Evolutionary conservation across 2,888 invertebrate genomes (phyloP), one percentile per base, ranked within the genome.

Genomic region (Spodoptera littoralis): DNA sequence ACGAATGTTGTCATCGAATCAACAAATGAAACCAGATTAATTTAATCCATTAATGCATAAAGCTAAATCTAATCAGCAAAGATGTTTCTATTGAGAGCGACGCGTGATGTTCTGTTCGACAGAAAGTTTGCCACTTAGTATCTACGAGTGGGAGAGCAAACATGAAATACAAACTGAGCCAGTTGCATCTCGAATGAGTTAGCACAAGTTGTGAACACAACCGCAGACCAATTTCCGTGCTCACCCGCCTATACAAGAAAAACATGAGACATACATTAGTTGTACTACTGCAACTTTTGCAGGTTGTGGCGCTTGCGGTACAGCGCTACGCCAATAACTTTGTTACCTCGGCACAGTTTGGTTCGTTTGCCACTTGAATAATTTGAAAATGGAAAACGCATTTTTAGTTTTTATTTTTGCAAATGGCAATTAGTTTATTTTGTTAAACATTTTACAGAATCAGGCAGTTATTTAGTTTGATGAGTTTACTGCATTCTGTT

Each of bases 211-310:
- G 36, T 11, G 3, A 73, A 73, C 51, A 13, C 27, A 9, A 12
- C 42, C 45, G 36, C 49, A 11, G 45, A 50, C 36, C 49, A 66
- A 66, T 55, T 66, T 73, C 43, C 67, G 36, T 36, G 27, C 42
- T 45, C 48, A 22, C 53, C 8, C 48, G 53, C 30, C 42, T 45
- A 27, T 12, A 36, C 43, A 67, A 66, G 67, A 66, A 67, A 66
- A 73, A 66, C 67, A 66, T 27, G 66, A 50, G 45, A 46, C 36
- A 36, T 66, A 71, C 22, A 52, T 52, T 52, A 65, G 54, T 45
- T 43, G 56, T 43, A 5, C 24, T 36, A 24, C 55, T 72, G 42
- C 22, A 49, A 49, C 30, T 66, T 72, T 6, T 45, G 30, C 30
- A 65, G 42, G 42, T 42, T 53, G 54, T 45, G 53, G 22, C 13